phyloP scores from a whole-genome alignment of 2,113 vertebrate genomes.

The Nothobranchius kuhntae region DNA sequence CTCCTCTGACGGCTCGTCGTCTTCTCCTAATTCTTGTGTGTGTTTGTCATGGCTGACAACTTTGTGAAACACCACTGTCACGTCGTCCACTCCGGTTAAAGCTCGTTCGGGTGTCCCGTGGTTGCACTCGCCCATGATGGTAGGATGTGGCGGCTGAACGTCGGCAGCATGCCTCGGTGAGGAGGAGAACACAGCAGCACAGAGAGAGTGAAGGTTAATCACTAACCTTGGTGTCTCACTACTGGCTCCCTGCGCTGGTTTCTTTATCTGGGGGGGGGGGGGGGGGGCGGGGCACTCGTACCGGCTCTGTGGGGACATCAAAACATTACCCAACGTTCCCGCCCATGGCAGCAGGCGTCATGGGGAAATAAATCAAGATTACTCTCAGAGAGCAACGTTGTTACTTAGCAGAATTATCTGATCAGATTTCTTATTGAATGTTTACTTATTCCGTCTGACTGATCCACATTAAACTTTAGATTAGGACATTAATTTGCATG shows the following conservation, averaged over 20 bases:
- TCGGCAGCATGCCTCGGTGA: constrained; percentile 72
- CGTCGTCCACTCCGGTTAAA: constrained; percentile 56
- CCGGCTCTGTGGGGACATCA: constrained; percentile 42
- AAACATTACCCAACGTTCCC: constrained; percentile 42
- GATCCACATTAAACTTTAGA: too few relatives aligned
- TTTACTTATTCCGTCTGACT: too few relatives aligned
- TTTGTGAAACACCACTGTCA: constrained; percentile 63
- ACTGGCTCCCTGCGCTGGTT: constrained; percentile 32
- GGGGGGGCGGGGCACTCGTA: constrained; percentile 10
- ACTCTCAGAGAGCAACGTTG: too few relatives aligned
- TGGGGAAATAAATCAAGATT: neutral
- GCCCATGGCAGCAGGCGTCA: constrained; percentile 17
- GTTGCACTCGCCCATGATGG: constrained; percentile 67
- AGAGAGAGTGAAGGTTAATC: constrained; percentile 65
- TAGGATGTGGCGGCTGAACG: constrained; percentile 60
- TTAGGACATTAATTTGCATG: too few relatives aligned
- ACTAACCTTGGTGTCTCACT: constrained; percentile 67
- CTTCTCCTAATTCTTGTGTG: neutral
- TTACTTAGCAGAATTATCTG: too few relatives aligned
- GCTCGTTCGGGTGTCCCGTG: constrained; percentile 35
- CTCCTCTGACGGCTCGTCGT: constrained; percentile 42
- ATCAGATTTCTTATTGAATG: too few relatives aligned
- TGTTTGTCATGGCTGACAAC: constrained; percentile 50
- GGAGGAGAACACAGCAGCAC: constrained; percentile 23
- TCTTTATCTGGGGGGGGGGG: constrained; percentile 67